A percentile compares a stretch with the other conserved stretches of the same genome.
Evolutionary conservation across 64 coral and sea anemone species (phyloP).

Genomic region (Montipora efflorescens): DNA sequence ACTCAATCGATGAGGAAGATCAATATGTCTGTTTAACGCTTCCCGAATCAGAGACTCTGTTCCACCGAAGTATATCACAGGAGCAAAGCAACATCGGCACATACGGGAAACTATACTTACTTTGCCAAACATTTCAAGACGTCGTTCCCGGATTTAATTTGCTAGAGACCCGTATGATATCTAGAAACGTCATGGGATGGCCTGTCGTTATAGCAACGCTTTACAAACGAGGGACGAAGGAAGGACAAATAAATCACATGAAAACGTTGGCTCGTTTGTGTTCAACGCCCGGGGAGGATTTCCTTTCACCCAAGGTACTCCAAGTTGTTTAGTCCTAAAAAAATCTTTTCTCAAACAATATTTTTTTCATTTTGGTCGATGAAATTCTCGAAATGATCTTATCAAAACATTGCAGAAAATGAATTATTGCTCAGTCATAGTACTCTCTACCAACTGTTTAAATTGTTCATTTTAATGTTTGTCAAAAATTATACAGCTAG

Average conservation of each 20-base stretch:
- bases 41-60: conserved; percentile 70
- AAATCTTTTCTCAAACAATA: no score
- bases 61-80: conserved; percentile 70
- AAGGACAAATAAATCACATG: conserved; percentile 93
- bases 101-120: conserved; percentile 85
- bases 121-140: conserved; percentile 90
- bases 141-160: conserved; percentile 90
- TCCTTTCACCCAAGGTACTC: conserved; percentile 94
- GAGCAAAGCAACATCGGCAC: conserved; percentile 63
- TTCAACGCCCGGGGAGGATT: conserved; percentile 78
- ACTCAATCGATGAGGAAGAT: conserved; percentile 81
- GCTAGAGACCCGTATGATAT: conserved; percentile 93
- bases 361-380: no score
- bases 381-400: no score
- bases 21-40: conserved; percentile 81
- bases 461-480: no score
- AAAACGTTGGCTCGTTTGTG: conserved; percentile 90
- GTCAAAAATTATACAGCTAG: no score
- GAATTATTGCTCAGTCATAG: no score
- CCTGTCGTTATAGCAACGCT: conserved; percentile 92
- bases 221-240: conserved; percentile 79
- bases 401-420: no score
- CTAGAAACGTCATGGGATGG: conserved; percentile 82
- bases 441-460: no score
- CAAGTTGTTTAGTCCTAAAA: no score